Percentiles rank a stretch among this genome's conserved stretches.
These are phyloP conservation scores for Cephus cinctus DNA, from an alignment of 1,140 invertebrate genomes.

Conservation along the genomic window DNA sequence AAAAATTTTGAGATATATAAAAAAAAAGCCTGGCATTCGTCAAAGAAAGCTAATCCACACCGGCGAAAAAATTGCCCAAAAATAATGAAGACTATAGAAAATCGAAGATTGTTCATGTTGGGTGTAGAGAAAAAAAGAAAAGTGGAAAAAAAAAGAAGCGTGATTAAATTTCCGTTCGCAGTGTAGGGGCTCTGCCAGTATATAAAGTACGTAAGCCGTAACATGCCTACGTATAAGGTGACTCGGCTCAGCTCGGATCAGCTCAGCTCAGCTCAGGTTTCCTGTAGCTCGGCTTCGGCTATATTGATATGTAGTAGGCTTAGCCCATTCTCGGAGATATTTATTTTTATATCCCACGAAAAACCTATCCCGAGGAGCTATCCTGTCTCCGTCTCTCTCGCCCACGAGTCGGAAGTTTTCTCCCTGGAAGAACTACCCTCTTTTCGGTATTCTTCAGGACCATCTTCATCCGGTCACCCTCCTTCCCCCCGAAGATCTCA, in stretches of 20 bases:
- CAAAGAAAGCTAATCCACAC: too few species aligned
- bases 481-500: constrained; percentile 18
- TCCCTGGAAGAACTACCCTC: too few species aligned
- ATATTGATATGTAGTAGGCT: constrained; percentile 25
- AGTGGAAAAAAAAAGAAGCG: constrained; percentile 2
- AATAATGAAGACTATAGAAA: not conserved
- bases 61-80: too few species aligned
- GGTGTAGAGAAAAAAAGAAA: constrained; percentile 5
- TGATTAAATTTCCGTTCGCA: constrained; percentile 22
- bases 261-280: constrained; percentile 16
- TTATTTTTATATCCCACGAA: constrained; percentile 21
- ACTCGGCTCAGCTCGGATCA: constrained; percentile 3
- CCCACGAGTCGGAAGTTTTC: too few species aligned
- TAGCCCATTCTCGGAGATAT: constrained; percentile 15
- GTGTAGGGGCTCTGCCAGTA: constrained; percentile 13
- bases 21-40: too few species aligned
- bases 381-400: too few species aligned
- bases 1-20: too few species aligned
- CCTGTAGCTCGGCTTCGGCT: constrained; percentile 1
- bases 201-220: constrained; percentile 22
- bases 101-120: not conserved
- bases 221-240: constrained; percentile 17
- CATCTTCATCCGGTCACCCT: constrained; percentile 11
- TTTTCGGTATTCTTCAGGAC: not conserved
- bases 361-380: not conserved